Percentiles rank a stretch among this genome's conserved stretches.
Conservation (phyloP, 2,113 vertebrate genomes). For the Dipodomys spectabilis region DNA sequence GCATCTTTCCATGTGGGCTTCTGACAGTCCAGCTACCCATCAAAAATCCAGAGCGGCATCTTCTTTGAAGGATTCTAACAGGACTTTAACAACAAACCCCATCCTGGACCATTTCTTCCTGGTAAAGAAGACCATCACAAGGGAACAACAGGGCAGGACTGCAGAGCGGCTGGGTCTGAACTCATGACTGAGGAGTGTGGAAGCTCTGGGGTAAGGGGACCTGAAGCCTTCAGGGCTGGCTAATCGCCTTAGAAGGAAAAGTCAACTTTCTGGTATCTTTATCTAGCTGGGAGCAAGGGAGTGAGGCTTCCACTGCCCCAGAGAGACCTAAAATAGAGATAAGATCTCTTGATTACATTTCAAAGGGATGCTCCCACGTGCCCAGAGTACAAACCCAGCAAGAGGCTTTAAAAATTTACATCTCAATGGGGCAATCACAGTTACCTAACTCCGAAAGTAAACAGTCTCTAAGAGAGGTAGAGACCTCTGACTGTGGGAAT, state of each 20-base stretch:
- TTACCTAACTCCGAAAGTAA: not conserved
- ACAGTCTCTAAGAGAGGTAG: not conserved
- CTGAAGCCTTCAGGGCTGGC: not conserved
- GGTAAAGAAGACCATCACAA: not conserved
- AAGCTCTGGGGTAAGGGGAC: not conserved
- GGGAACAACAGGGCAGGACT: not conserved
- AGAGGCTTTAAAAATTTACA: not conserved
- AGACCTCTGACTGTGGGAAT: too few relatives aligned
- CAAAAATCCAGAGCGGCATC: not conserved
- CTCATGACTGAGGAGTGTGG: not conserved
- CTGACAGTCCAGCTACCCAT: not conserved
- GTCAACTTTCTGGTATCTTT: not conserved
- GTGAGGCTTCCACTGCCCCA: not conserved
- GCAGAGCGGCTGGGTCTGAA: too few relatives aligned
- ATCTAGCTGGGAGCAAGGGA: not conserved
- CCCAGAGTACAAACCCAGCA: not conserved
- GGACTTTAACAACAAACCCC: not conserved
- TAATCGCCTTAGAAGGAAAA: not conserved
- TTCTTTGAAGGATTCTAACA: not conserved
- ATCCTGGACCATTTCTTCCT: not conserved
- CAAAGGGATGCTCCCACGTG: not conserved
- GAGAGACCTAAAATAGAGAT: not conserved
- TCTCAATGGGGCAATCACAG: not conserved
- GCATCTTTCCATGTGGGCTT: not conserved
- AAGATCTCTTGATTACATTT: not conserved